Conservation (phyloP, 2,113 vertebrate species). For the Mystacornis crossleyi region DNA sequence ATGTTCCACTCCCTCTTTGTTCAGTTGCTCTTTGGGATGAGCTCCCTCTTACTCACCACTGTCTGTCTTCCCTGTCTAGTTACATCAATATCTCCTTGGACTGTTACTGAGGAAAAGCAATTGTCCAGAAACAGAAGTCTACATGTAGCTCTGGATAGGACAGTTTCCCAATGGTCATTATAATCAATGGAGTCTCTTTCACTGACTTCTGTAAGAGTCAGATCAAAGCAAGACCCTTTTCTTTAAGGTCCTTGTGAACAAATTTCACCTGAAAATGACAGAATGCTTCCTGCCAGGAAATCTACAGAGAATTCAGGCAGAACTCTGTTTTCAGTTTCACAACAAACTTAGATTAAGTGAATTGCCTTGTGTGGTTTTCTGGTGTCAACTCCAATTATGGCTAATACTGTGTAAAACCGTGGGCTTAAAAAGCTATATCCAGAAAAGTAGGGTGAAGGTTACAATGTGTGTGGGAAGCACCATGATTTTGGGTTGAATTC, state of each 20-base stretch:
- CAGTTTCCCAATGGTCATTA: not conserved
- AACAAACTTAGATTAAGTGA: constrained; percentile 5
- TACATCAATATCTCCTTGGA: not conserved
- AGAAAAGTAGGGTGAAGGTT: not conserved
- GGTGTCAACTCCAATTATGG: not conserved
- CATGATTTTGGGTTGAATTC: not conserved
- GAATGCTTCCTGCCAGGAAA: constrained; percentile 5
- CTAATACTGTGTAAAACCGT: not conserved
- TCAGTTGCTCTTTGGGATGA: not conserved
- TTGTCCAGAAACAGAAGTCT: constrained; percentile 29
- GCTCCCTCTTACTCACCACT: not conserved
- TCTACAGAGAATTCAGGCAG: constrained; percentile 21
- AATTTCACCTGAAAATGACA: constrained; percentile 24
- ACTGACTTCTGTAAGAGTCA: not conserved
- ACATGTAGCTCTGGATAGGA: not conserved
- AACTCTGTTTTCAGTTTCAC: constrained; percentile 19
- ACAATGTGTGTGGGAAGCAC: not conserved
- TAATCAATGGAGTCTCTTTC: constrained; percentile 5
- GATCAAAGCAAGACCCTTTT: constrained; percentile 45
- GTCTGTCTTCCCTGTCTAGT: not conserved
- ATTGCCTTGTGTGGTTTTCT: constrained; percentile 19
- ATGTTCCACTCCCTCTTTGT: not conserved
- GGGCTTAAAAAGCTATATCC: not conserved
- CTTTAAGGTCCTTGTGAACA: not conserved
- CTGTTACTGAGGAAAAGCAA: constrained; percentile 28